phyloP scores from a whole-genome alignment of 2,797 vertebrate species.

The Danio kyathit region DNA sequence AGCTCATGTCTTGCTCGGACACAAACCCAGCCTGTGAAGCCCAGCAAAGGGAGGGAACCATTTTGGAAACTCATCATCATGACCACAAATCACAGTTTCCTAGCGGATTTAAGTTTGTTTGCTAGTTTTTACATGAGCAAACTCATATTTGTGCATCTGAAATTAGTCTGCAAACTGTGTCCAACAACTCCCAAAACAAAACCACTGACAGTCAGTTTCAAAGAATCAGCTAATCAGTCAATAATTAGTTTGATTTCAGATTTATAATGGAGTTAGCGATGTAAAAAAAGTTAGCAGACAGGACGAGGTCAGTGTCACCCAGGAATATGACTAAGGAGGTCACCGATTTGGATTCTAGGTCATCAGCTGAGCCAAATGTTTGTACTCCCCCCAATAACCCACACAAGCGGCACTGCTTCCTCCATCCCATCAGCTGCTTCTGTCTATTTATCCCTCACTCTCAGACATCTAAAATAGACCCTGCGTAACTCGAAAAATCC shows the following conservation, averaged over 20 bases:
- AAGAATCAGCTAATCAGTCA: neutral
- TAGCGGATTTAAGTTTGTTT: neutral
- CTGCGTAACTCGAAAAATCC: conserved; percentile 76
- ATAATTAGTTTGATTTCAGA: neutral
- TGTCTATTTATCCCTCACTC: conserved; percentile 73
- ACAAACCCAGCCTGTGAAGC: conserved; percentile 16
- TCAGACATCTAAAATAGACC: conserved; percentile 75
- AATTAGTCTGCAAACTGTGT: conserved; percentile 3
- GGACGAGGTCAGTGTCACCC: conserved; percentile 19
- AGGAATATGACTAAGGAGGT: conserved; percentile 28
- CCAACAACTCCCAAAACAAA: conserved; percentile 10
- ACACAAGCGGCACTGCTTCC: neutral
- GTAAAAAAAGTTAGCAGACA: neutral
- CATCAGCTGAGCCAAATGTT: conserved; percentile 71
- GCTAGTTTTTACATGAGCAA: neutral
- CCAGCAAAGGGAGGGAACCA: conserved; percentile 13
- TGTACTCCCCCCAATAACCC: conserved; percentile 52
- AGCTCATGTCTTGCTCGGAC: conserved; percentile 33
- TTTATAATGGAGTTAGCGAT: neutral
- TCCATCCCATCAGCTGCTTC: conserved; percentile 74
- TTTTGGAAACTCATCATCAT: conserved; percentile 47
- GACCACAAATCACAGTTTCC: conserved; percentile 25
- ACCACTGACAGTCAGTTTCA: neutral
- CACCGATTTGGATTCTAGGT: conserved; percentile 65
- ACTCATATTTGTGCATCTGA: neutral